Evolutionary conservation across 2,797 vertebrate species (phyloP), one percentile per base, ranked within the genome.

Genomic region (Amniataba percoides): DNA sequence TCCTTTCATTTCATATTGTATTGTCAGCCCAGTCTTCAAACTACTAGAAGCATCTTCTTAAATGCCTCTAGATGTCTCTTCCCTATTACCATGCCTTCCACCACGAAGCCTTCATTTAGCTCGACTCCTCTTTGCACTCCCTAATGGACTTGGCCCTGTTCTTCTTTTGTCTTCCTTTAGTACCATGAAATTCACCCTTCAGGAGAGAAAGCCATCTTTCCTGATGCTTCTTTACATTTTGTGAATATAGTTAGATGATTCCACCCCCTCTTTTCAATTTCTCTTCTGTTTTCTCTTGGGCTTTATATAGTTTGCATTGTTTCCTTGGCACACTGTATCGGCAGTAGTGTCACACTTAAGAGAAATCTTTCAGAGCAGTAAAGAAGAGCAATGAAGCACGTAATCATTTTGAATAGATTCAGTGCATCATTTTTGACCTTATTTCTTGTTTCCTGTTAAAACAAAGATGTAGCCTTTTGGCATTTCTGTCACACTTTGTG

Each of bases 171-270:
- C 92, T 95, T 94, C 89, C 88, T 95, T 94, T 93, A 94, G 92
- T 93, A 87, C 88, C 94, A 92, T 93, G 94, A 94, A 95, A 96
- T 96, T 95, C 94, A 95, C 94, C 95, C 95, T 96, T 95, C 93
- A 90, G 95, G 95, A 94, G 88, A 88, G 90, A 91, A 72, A 90
- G 83, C 86, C 88, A 82, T 93, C 85, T 87, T 87, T 88, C 77
- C 70, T 80, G 78, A 89, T 88, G 91, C 89, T 90, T 94, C 92
- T 95, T 93, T 94, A 94, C 90, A 93, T 95, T 93, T 93, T 86
- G 78, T 94, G 92, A 94, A 92, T 94, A 92, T 93, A 93, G 92
- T 95, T 94, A 88, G 86, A 93, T 80, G 90, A 93, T 93, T 90
- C 82, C 71, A 74, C 70, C 88, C 87, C 76, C 77, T 83, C 84